Evolutionary conservation across 2,113 vertebrate species (phyloP).

Genomic region (Acinonyx jubatus): DNA sequence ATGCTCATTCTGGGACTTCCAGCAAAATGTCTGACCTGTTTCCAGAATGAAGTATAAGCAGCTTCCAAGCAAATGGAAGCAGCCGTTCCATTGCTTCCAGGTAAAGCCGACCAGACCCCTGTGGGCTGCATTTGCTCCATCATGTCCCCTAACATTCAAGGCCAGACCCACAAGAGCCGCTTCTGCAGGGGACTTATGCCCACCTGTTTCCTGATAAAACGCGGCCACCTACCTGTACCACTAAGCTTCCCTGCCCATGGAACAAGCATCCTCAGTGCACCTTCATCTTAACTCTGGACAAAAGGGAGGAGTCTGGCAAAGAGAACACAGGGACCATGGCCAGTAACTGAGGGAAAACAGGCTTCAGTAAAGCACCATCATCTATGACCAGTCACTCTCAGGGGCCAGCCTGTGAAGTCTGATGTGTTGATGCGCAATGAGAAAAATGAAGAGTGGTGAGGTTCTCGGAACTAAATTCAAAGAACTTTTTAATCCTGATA

Average conservation of each 20-base stretch:
- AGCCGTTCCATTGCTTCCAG: neutral
- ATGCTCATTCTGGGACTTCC: neutral
- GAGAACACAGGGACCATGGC: too few species aligned
- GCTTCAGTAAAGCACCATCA: neutral
- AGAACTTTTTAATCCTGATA: neutral
- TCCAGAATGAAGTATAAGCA: neutral
- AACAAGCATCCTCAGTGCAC: neutral
- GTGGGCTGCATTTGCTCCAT: neutral
- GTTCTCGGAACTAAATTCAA: neutral
- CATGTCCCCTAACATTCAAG: neutral
- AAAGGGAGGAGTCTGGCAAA: neutral
- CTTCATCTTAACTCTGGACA: neutral
- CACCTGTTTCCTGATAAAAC: neutral
- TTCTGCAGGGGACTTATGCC: neutral
- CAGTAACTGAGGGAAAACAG: neutral
- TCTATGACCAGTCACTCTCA: neutral
- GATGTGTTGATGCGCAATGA: neutral
- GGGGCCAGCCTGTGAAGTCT: neutral
- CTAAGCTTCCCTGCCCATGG: neutral
- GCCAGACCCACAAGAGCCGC: neutral
- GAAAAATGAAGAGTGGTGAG: neutral
- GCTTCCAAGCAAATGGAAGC: neutral
- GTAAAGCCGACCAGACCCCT: neutral
- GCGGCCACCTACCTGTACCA: neutral
- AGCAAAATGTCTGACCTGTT: neutral